Conservation (phyloP, 1,140 invertebrate genomes). For the Holotrichia oblita region DNA sequence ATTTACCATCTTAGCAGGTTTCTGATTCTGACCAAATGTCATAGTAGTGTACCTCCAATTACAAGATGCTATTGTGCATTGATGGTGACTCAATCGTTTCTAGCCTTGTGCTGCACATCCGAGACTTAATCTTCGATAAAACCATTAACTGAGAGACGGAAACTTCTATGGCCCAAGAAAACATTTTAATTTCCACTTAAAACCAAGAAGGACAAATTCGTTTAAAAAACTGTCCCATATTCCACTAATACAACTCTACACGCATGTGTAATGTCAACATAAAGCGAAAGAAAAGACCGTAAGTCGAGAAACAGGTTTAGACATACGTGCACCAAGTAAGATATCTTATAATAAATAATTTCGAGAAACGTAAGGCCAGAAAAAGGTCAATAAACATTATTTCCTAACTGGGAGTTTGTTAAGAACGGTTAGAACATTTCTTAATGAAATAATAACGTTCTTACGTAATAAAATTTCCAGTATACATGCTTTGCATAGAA, state of each 20-base stretch:
- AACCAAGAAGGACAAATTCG: too few species aligned
- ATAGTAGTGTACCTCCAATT: too few species aligned
- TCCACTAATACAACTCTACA: not conserved
- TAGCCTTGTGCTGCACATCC: too few species aligned
- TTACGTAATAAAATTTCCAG: not conserved
- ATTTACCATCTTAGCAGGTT: too few species aligned
- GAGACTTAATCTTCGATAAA: too few species aligned
- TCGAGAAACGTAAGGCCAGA: constrained; percentile 16
- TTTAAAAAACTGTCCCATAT: too few species aligned
- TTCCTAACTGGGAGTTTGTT: constrained; percentile 9
- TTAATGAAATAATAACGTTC: constrained; percentile 12
- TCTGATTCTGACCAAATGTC: too few species aligned
- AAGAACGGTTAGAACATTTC: not conserved
- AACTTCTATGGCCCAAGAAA: too few species aligned
- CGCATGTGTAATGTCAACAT: not conserved
- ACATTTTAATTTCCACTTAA: too few species aligned
- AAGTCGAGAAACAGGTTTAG: constrained; percentile 9
- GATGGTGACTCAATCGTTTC: too few species aligned
- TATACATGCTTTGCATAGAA: not conserved
- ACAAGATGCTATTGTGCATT: too few species aligned
- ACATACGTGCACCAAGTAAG: not conserved
- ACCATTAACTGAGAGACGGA: too few species aligned
- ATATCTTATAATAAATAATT: constrained; percentile 18
- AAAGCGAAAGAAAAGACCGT: not conserved
- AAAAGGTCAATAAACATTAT: constrained; percentile 21